Evolutionary conservation across 2,888 invertebrate species (phyloP), one percentile per base, ranked within the genome.

Genomic region (Agrochola lychnidis): DNA sequence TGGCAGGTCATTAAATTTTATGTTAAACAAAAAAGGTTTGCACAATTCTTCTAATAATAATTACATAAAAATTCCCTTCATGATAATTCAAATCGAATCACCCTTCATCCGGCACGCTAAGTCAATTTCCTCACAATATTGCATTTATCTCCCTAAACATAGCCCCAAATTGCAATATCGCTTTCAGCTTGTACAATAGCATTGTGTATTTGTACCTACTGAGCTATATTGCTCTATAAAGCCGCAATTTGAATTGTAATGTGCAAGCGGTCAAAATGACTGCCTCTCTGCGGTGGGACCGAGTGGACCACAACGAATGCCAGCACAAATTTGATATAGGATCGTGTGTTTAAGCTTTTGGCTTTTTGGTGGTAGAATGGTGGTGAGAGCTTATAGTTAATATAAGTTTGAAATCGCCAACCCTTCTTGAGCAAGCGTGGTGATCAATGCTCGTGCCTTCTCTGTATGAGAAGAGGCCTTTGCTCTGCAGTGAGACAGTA

Each of bases 161-260:
- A 19, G 30, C 40, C n/a, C 25, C n/a, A 67, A 83, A 83, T 73
- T 59, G 48, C 64, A 73, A 78, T 83, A 81, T 83, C 69, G 69
- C 69, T 73, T 61, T 57, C 73, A 66, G 67, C 77, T 68, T 61
- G 74, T 63, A 82, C 75, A 74, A 75, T 42, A 45, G 59, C 56
- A 68, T 74, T 69, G 80, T 75, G 70, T 74, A n/a, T 79, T 42
- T 62, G 70, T 83, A 66, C 22, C 0, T 73, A 71, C 59, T 51
- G 16, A 74, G 48, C 64, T 66, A 66, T 59, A 70, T 36, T 48
- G 71, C 42, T 57, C 10, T 53, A 56, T 79, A 63, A 69, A 72
- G 66, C 82, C 85, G 36, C 82, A 85, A 81, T 85, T 76, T 85
- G 82, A 83, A 83, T 83, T 84, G 82, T 83, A 83, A 83, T 85